Evolutionary conservation across 2,113 vertebrate genomes (phyloP).

Genomic region (Passer domesticus): DNA sequence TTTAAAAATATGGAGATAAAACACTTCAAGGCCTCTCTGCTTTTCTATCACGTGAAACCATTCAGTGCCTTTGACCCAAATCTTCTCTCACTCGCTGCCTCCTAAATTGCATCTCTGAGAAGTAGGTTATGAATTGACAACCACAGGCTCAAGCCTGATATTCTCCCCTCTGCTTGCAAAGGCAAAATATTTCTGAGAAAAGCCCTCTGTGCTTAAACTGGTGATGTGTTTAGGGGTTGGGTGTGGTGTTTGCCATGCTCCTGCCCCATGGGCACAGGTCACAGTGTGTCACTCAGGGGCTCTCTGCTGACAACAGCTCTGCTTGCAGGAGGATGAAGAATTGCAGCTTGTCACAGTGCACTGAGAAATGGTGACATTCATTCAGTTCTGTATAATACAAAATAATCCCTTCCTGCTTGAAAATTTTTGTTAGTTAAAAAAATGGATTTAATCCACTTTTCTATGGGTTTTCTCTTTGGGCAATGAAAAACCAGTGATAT

Average conservation of each 20-base stretch:
- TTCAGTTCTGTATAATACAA: neutral
- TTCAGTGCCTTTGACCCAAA: conserved; percentile 34
- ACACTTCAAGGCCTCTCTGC: neutral
- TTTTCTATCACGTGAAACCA: neutral
- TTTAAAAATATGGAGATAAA: conserved; percentile 32
- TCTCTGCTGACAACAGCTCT: neutral
- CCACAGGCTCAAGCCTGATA: neutral
- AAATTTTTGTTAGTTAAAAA: neutral
- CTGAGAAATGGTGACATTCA: neutral
- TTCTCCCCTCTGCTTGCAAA: neutral
- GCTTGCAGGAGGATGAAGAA: neutral
- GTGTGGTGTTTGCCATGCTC: neutral
- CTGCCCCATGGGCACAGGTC: neutral
- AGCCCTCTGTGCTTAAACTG: neutral
- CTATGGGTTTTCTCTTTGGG: neutral
- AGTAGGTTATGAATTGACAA: neutral
- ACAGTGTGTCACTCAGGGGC: neutral
- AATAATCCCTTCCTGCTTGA: neutral
- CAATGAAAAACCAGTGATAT: neutral
- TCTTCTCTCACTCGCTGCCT: neutral
- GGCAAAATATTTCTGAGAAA: neutral
- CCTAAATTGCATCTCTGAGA: neutral
- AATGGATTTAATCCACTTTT: neutral
- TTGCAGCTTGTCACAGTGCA: neutral
- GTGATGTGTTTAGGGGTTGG: neutral